phyloP scores from a whole-genome alignment of 37 sponge, comb jelly and placozoan species.

The Agelas oroides region DNA sequence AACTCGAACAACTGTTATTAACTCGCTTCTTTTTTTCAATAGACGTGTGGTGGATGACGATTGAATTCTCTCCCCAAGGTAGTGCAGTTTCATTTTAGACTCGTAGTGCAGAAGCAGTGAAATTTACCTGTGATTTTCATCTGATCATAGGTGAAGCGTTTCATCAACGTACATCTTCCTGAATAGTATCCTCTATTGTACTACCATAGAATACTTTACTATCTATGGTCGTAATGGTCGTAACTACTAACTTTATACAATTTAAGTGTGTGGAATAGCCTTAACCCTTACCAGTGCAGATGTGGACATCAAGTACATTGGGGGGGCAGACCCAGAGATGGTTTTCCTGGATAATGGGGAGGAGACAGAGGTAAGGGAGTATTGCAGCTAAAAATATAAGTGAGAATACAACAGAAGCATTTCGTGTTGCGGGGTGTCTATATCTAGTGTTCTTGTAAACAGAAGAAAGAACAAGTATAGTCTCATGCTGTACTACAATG shows the following conservation, averaged over 20 bases:
- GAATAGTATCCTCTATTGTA: slow-evolving; percentile 78
- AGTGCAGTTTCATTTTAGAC: not conserved
- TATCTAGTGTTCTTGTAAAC: too few species aligned
- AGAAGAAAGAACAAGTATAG: too few species aligned
- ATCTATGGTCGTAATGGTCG: not conserved
- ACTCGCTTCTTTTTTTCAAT: too few species aligned
- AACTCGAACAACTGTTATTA: too few species aligned
- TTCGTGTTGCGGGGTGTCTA: too few species aligned
- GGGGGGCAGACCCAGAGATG: slow-evolving; percentile 81
- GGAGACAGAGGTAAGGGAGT: slow-evolving; percentile 61
- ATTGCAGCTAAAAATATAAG: too few species aligned
- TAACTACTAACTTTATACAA: not conserved
- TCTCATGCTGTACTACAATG: too few species aligned
- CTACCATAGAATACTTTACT: not conserved
- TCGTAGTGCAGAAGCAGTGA: not conserved
- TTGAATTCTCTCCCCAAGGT: slow-evolving; percentile 86
- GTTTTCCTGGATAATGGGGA: slow-evolving; percentile 56
- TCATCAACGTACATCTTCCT: slow-evolving; percentile 79
- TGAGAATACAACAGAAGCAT: too few species aligned
- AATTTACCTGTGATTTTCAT: not conserved
- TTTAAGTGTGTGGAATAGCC: not conserved
- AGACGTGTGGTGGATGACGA: slow-evolving; percentile 94
- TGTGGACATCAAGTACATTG: slow-evolving; percentile 82
- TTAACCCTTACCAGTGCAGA: slow-evolving; percentile 49
- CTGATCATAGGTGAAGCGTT: slow-evolving; percentile 68